These are phyloP conservation scores for Caenorhabditis parvicauda DNA, from an alignment of 2,888 invertebrate genomes.

Conservation along the genomic window DNA sequence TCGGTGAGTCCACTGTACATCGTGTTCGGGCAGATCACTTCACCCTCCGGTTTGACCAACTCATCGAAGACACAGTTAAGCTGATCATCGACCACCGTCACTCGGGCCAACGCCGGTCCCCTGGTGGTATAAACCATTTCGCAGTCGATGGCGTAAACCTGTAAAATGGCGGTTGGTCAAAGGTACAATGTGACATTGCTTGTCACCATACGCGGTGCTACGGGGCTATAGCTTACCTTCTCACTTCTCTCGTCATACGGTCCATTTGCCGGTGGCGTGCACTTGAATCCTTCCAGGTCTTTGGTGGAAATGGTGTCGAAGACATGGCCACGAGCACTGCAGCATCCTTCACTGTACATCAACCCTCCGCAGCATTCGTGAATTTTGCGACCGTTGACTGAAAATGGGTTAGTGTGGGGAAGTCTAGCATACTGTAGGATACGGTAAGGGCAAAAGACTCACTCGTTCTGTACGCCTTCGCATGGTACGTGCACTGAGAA, in stretches of 20 bases:
- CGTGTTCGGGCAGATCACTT: constrained; percentile 3
- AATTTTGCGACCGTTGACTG: neutral
- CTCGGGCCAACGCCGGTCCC: constrained; percentile 13
- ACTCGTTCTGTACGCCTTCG: too few species aligned
- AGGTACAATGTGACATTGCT: too few species aligned
- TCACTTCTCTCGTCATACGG: constrained; percentile 39
- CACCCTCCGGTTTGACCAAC: constrained; percentile 3
- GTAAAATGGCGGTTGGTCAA: too few species aligned
- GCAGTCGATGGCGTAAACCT: constrained; percentile 12
- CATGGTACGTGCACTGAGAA: too few species aligned
- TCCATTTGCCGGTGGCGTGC: constrained; percentile 37
- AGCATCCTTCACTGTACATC: constrained; percentile 72
- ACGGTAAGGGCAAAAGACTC: too few species aligned
- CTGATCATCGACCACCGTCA: constrained; percentile 11
- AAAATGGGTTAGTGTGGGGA: too few species aligned
- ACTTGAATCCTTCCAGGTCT: constrained; percentile 38
- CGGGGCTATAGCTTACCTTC: constrained; percentile 23
- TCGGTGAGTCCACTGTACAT: constrained; percentile 6
- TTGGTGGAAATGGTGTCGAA: constrained; percentile 34
- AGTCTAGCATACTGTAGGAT: too few species aligned
- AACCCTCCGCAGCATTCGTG: neutral
- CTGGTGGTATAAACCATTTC: constrained; percentile 12
- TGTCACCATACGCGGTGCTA: too few species aligned
- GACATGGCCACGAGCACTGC: constrained; percentile 69
- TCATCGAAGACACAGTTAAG: constrained; percentile 6